Evolutionary conservation across 2,113 vertebrate species (phyloP).

Genomic region (Neolamprologus ventralis): DNA sequence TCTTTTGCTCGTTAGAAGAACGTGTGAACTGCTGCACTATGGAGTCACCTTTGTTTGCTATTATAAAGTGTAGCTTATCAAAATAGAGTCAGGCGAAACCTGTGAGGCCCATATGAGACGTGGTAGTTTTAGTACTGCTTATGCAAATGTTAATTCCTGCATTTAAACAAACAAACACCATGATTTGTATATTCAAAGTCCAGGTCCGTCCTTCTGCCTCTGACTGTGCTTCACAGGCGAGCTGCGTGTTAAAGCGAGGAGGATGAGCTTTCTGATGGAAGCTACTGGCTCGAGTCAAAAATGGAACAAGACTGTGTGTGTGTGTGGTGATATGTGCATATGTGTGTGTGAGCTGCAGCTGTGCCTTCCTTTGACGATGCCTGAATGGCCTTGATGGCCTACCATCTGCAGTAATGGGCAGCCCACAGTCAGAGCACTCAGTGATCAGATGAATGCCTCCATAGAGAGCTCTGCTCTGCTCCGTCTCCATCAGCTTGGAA

Average conservation of each 20-base stretch:
- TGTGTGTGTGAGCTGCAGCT: conserved; percentile 34
- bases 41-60: not conserved
- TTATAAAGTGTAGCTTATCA: not conserved
- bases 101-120: fast-evolving
- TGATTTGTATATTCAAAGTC: not conserved
- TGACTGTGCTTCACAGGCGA: not conserved
- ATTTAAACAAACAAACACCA: not conserved
- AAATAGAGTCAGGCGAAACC: not conserved
- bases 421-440: conserved; percentile 7
- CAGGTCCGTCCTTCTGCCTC: not conserved
- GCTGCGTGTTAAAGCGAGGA: not conserved
- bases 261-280: not conserved
- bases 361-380: conserved; percentile 36
- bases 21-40: not conserved
- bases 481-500: not conserved
- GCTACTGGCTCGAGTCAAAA: conserved; percentile 1
- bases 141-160: not conserved
- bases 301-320: not conserved
- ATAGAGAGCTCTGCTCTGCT: not conserved
- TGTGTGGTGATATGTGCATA: not conserved
- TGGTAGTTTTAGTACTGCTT: not conserved
- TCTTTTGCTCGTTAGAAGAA: not conserved
- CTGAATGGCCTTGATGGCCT: conserved; percentile 37
- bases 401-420: conserved; percentile 53
- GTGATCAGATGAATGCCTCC: conserved; percentile 40